phyloP scores from a whole-genome alignment of 2,113 vertebrate genomes.

The Gobiocypris rarus region DNA sequence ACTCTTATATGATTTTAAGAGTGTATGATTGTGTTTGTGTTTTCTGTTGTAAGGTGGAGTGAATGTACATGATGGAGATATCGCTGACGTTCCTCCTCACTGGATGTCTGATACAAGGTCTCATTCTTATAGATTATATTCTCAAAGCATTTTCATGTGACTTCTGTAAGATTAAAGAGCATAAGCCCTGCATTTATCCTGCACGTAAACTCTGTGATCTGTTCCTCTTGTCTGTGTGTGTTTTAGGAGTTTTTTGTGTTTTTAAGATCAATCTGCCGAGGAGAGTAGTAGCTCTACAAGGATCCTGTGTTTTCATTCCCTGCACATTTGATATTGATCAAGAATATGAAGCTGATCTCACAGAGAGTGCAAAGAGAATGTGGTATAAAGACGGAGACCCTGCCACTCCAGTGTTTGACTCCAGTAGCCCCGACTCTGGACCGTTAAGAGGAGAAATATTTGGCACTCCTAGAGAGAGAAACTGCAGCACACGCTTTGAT shows the following conservation, averaged over 20 bases:
- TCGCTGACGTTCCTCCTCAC: constrained; percentile 3
- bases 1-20: too few relatives aligned
- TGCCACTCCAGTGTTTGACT: neutral
- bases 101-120: constrained; percentile 18
- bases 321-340: constrained; percentile 22
- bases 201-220: neutral
- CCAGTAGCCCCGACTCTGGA: neutral
- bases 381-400: neutral
- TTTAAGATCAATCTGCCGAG: constrained; percentile 5
- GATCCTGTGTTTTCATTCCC: constrained; percentile 45
- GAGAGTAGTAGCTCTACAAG: constrained; percentile 16
- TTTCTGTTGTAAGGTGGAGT: constrained; percentile 3
- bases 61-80: neutral
- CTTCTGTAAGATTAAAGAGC: neutral
- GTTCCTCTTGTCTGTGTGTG: constrained; percentile 18
- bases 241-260: neutral
- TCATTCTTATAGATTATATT: neutral
- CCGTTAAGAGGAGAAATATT: neutral
- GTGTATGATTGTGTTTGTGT: neutral
- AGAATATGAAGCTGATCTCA: accelerated
- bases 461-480: constrained; percentile 1
- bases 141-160: neutral
- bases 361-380: neutral
- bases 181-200: neutral
- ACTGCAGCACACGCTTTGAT: neutral